These are phyloP conservation scores for Sebastes variabilis DNA, from an alignment of 2,797 vertebrate species.

Conservation along the genomic window DNA sequence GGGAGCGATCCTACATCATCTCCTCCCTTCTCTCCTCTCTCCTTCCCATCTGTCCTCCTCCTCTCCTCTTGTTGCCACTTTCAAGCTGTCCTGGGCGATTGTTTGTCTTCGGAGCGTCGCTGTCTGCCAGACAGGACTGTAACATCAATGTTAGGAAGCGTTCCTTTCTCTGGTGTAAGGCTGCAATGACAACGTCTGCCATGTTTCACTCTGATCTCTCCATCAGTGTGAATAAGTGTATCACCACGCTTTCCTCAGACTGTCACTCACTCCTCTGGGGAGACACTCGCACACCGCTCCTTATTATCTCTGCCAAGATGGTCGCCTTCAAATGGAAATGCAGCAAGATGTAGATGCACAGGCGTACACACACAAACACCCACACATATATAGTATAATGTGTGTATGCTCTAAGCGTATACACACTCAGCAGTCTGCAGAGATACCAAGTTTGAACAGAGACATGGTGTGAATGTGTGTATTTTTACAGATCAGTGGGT, in stretches of 20 bases:
- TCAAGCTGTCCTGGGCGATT: constrained; percentile 50
- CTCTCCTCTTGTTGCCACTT: constrained; percentile 20
- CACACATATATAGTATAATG: not conserved
- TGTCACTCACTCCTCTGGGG: constrained; percentile 82
- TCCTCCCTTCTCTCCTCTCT: constrained; percentile 20
- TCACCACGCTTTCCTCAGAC: constrained; percentile 66
- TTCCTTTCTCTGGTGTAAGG: constrained; percentile 73
- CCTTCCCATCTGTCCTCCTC: constrained; percentile 29
- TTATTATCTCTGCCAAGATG: constrained; percentile 69
- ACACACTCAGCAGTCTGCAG: constrained; percentile 11
- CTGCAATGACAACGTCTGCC: constrained; percentile 79
- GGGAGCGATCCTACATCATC: not conserved
- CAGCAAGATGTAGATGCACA: constrained; percentile 50
- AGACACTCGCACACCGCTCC: constrained; percentile 59
- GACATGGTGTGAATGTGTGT: constrained; percentile 3
- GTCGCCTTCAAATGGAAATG: constrained; percentile 73
- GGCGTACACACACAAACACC: constrained; percentile 28
- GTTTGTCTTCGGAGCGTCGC: constrained; percentile 55
- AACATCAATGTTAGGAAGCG: constrained; percentile 65
- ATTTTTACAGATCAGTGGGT: constrained; percentile 27
- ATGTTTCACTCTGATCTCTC: constrained; percentile 84
- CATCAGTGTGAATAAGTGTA: constrained; percentile 82
- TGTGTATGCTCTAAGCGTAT: not conserved
- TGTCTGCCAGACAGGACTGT: constrained; percentile 64
- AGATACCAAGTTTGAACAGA: constrained; percentile 3